Base-by-base conservation (phyloP, 2,888 invertebrate species). In the Unio pictorum region DNA sequence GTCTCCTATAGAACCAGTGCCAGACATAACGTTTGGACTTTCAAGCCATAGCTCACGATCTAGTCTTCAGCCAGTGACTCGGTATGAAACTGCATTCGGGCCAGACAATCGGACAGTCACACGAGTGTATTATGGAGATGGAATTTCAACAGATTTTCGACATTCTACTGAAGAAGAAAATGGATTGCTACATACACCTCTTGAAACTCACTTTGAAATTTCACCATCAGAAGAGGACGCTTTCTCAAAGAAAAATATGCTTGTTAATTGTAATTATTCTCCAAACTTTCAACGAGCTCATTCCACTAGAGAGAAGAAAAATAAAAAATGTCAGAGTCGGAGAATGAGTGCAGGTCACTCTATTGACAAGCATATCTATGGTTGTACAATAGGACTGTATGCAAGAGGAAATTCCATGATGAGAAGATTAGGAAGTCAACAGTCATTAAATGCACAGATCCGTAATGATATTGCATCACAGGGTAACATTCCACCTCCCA, bases 91-190 rank as follows among this genome's bases (percentile, higher is more conserved):
- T 15, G 85, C 84, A 17, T 86, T 87, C 74, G 86, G 87, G 18
- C 86, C 87, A 7, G 87, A 87, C 65, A 87, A 87, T 71, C 72
- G 76, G 57, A 86, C 85, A 26, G 83, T 87, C 1, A 87, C 87
- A 0, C 70, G 85, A 58, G 85, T 86, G 61, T 86, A 82, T 71
- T 87, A 83, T 76, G 79, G 75, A 54, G 83, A 80, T 67, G 85
- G 84, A 4, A 74, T 85, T 59, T 75, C 83, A 34, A 84, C 83
- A 61, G 85, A 85, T 66, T 84, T 75, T 76, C 77, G 81, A 18
- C 81, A 83, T 72, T 71, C 78, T 15, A 76, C 67, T n/a, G 71
- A 75, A n/a, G 71, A 75, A n/a, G 67, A 69, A 23, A 75, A 81
- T 23, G 69, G 76, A 11, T 62, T 61, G n/a, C 69, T 67, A 11